Base-by-base conservation (phyloP, 1,140 invertebrate genomes). In the Dinothrombium tinctorium region DNA sequence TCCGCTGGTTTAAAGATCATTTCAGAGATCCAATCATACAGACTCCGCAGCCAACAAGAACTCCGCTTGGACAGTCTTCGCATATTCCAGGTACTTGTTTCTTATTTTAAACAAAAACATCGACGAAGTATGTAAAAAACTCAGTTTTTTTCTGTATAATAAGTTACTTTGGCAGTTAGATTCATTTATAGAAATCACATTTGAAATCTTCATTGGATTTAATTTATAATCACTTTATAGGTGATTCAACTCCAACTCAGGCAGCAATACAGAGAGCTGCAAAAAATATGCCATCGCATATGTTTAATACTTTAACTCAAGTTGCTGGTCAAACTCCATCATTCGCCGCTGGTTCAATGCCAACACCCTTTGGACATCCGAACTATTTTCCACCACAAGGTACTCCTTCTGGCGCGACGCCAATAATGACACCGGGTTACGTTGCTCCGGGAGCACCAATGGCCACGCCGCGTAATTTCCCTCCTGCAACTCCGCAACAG, bases 1-100 rank as follows among this genome's bases (percentile, higher is more conserved):
- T 99, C 47, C 71, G 77, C 38, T 99, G 89, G 87, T 99, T 96
- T 57, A 98, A 98, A 55, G 81, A 89, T 57, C 86, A 98, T 55
- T 96, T 89, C 63, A 63, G 81, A 37, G 84, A 94, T 53, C 76
- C 83, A 0, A 69, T 82, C 26, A 35, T 35, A 35, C 33, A 8
- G 8, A 35, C 33, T 14, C 33, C 33, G 8, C 8, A 7, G 7
- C 12, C 7, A 9, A 35, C 33, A 7, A 28, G 7, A 8, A 28
- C 26, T 8, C n/a, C n/a, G n/a, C n/a, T n/a, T n/a, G n/a, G n/a
- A n/a, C n/a, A n/a, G n/a, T n/a, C n/a, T n/a, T n/a, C n/a, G n/a
- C n/a, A n/a, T n/a, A n/a, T n/a, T n/a, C n/a, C n/a, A n/a, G n/a
- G n/a, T n/a, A n/a, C n/a, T n/a, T n/a, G n/a, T n/a, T n/a, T n/a